These are phyloP conservation scores for Calvadosia cruxmelitensis DNA, from an alignment of 30 jellyfish, hydroid and myxozoan genomes.

Conservation along the genomic window DNA sequence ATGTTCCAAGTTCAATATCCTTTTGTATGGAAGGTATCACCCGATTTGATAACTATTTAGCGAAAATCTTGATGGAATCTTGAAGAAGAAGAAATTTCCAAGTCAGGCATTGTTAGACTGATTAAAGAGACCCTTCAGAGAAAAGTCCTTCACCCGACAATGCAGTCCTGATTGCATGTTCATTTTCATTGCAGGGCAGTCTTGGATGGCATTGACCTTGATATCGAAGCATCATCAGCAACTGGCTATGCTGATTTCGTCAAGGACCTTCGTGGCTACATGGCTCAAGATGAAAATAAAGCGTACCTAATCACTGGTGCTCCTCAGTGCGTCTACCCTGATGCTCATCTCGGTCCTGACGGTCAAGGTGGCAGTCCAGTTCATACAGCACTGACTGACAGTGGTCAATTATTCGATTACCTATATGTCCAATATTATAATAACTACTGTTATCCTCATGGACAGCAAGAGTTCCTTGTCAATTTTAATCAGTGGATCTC, in stretches of 20 bases:
- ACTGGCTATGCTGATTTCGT: constrained; percentile 42
- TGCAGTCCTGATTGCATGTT: too few species aligned
- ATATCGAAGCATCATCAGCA: constrained; percentile 50
- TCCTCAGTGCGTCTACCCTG: constrained; percentile 46
- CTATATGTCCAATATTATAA: constrained; percentile 39
- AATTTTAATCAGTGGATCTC: constrained; percentile 29
- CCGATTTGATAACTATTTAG: too few species aligned
- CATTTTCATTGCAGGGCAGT: constrained; percentile 43
- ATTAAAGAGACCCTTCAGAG: too few species aligned
- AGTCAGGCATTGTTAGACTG: too few species aligned
- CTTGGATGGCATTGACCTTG: constrained; percentile 57
- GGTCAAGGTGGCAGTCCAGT: constrained; percentile 10
- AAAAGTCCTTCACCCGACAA: too few species aligned
- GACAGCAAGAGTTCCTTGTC: constrained; percentile 1
- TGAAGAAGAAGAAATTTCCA: too few species aligned
- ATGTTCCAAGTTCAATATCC: too few species aligned
- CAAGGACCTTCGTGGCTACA: constrained; percentile 12
- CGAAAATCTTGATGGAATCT: too few species aligned
- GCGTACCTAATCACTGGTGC: constrained; percentile 54
- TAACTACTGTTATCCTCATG: constrained; percentile 41
- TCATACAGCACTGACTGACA: constrained; percentile 32
- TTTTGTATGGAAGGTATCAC: too few species aligned
- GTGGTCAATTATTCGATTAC: constrained; percentile 29
- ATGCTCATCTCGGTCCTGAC: constrained; percentile 29
- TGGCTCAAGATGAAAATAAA: constrained; percentile 3